phyloP scores from a whole-genome alignment of 1,140 invertebrate species.

The Meloidogyne floridensis region DNA sequence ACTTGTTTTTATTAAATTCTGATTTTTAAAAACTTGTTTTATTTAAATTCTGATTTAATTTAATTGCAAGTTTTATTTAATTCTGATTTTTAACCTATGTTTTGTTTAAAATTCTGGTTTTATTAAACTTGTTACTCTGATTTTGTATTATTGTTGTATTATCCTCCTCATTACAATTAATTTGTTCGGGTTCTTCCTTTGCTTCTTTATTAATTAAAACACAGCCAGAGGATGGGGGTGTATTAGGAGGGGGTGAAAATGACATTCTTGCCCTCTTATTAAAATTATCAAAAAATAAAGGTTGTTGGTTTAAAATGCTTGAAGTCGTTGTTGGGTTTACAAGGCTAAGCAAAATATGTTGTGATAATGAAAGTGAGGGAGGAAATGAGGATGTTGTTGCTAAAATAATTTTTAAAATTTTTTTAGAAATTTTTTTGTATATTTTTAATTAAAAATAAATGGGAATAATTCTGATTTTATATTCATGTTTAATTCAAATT shows the following conservation, averaged over 20 bases:
- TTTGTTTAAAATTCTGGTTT: neutral
- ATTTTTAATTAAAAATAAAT: too few species aligned
- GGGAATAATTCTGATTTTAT: too few species aligned
- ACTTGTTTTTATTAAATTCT: too few species aligned
- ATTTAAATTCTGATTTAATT: neutral
- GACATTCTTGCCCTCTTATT: neutral
- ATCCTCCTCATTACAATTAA: neutral
- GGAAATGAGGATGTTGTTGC: neutral
- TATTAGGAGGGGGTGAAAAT: neutral
- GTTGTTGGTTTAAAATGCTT: neutral
- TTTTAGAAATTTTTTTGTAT: too few species aligned
- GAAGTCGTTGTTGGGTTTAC: slow-evolving; percentile 8
- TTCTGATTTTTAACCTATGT: too few species aligned
- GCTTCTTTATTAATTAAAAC: neutral
- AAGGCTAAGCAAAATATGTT: neutral
- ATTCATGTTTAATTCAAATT: too few species aligned
- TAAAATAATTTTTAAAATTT: neutral
- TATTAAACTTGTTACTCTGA: neutral
- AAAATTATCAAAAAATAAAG: slow-evolving; percentile 5
- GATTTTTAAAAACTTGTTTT: too few species aligned
- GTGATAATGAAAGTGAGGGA: neutral
- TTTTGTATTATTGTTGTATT: neutral
- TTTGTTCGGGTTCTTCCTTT: neutral
- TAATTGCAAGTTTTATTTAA: too few species aligned
- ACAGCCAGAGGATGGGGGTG: neutral